These are phyloP conservation scores for Chrysoperla carnea DNA, from an alignment of 1,140 invertebrate genomes.

Conservation along the genomic window DNA sequence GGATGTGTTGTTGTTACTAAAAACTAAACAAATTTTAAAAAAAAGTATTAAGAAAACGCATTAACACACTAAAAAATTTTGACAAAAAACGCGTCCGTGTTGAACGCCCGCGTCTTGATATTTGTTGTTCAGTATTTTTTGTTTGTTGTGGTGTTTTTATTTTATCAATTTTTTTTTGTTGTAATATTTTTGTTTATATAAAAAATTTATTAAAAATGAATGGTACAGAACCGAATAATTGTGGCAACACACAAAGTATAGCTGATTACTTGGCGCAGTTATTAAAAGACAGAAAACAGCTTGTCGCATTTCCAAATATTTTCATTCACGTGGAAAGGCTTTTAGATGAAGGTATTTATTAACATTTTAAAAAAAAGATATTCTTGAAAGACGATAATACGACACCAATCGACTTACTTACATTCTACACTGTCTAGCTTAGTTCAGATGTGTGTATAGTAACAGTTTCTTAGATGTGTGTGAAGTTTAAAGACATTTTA, in stretches of 20 bases:
- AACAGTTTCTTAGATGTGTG: too few species aligned
- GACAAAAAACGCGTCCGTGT: neutral
- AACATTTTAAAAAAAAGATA: too few species aligned
- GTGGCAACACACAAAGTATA: constrained; percentile 73
- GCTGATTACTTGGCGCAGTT: constrained; percentile 99
- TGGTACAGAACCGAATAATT: constrained; percentile 24
- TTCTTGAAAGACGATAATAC: too few species aligned
- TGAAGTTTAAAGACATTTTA: too few species aligned
- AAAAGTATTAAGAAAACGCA: neutral
- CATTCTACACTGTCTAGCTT: too few species aligned
- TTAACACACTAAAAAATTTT: neutral
- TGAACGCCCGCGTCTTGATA: too few species aligned
- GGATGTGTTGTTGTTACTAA: neutral
- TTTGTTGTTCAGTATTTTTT: neutral
- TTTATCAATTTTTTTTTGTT: neutral
- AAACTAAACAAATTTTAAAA: neutral
- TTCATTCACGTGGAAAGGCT: constrained; percentile 98
- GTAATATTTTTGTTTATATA: neutral
- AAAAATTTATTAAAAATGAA: neutral
- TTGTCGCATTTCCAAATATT: constrained; percentile 97
- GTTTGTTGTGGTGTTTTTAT: neutral
- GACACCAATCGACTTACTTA: too few species aligned
- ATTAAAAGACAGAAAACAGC: constrained; percentile 99
- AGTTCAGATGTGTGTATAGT: too few species aligned
- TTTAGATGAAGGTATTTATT: constrained; percentile 87